phyloP scores from a whole-genome alignment of 2,113 vertebrate species.

The Ailurus styani region DNA sequence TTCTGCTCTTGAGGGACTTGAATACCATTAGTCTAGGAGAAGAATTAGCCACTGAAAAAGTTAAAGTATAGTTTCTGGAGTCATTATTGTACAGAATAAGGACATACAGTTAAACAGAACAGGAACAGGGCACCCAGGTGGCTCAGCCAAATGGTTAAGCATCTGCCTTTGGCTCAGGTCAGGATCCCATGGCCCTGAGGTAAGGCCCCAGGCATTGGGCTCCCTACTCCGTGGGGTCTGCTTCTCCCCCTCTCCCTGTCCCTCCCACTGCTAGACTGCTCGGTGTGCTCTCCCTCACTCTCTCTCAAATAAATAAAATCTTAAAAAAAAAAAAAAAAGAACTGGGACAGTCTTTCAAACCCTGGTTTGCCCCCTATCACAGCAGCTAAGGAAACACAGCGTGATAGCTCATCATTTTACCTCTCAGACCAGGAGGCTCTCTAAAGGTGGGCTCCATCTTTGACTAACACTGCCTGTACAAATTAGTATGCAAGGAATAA shows the following conservation, averaged over 20 bases:
- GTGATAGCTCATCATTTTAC: not conserved
- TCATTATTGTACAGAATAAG: not conserved
- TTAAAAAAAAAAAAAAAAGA: not conserved
- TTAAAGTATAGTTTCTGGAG: not conserved
- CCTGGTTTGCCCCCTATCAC: not conserved
- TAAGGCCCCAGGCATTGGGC: not conserved
- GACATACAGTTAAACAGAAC: not conserved
- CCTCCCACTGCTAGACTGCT: not conserved
- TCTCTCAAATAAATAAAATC: not conserved
- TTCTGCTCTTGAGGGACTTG: not conserved
- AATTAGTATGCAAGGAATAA: not conserved
- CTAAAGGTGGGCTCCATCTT: not conserved
- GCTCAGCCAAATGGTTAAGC: not conserved
- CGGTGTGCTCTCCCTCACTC: accelerated
- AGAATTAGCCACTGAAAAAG: not conserved
- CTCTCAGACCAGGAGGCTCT: not conserved
- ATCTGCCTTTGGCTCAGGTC: not conserved
- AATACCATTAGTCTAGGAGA: not conserved
- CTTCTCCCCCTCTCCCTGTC: not conserved
- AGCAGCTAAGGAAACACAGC: not conserved
- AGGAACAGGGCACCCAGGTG: not conserved
- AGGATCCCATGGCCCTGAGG: not conserved
- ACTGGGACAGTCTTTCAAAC: not conserved
- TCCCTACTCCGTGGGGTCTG: not conserved
- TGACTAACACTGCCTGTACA: not conserved